Percentiles rank a stretch among this genome's conserved stretches.
Conservation (phyloP, 2,797 vertebrate species). For the Neosalanx taihuensis region DNA sequence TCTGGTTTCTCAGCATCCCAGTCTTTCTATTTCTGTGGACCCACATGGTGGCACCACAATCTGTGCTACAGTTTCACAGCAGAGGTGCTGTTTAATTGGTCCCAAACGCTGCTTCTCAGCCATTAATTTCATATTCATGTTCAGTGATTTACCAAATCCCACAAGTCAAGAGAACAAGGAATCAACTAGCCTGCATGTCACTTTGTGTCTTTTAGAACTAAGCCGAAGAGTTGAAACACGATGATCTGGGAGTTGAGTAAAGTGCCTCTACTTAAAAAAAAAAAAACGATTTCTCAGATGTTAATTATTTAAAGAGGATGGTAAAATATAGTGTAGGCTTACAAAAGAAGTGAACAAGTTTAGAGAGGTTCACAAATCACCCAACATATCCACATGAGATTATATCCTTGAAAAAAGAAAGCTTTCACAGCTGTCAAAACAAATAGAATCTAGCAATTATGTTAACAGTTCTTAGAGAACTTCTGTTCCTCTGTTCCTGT, state of each 20-base stretch:
- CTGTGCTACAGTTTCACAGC: not conserved
- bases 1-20: not conserved
- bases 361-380: not conserved
- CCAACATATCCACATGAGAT: not conserved
- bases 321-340: too few species aligned
- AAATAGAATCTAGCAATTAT: not conserved
- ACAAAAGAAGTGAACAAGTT: not conserved
- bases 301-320: not conserved
- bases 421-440: not conserved
- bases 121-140: not conserved
- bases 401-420: too few species aligned
- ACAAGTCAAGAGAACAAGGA: not conserved
- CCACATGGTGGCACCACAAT: not conserved
- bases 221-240: not conserved
- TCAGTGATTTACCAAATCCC: not conserved
- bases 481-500: not conserved
- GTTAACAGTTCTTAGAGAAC: not conserved
- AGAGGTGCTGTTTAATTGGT: slow-evolving; percentile 1
- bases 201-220: too few species aligned
- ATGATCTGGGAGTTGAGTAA: not conserved
- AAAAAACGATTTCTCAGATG: not conserved
- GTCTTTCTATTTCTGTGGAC: not conserved
- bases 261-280: not conserved
- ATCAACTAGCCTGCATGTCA: too few species aligned
- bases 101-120: not conserved